Percentiles rank a stretch among this genome's conserved stretches.
phyloP scores from a whole-genome alignment of 1,140 invertebrate genomes.

The Dreissena polymorpha region DNA sequence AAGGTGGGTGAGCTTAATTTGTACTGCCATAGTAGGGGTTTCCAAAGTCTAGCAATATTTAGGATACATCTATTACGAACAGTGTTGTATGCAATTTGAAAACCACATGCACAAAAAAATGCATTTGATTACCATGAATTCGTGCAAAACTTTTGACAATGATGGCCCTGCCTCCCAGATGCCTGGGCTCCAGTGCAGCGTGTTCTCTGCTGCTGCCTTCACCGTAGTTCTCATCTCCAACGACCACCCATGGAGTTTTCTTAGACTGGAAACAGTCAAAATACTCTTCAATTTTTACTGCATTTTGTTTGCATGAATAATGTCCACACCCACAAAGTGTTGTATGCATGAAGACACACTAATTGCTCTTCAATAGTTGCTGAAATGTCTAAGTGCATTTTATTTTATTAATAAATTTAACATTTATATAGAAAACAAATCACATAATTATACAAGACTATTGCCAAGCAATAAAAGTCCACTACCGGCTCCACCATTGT shows the following conservation, averaged over 20 bases:
- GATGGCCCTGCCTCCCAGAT: constrained; percentile 94
- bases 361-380: too few species aligned
- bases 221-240: constrained; percentile 99
- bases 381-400: too few species aligned
- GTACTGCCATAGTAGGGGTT: not conserved
- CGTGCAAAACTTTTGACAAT: constrained; percentile 99
- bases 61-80: too few species aligned
- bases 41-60: not conserved
- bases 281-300: not conserved
- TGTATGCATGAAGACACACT: too few species aligned
- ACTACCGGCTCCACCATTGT: too few species aligned
- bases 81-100: too few species aligned
- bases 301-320: not conserved
- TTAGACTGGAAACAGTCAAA: constrained; percentile 73
- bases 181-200: constrained; percentile 96
- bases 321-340: too few species aligned
- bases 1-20: too few species aligned
- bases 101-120: not conserved
- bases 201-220: constrained; percentile 96
- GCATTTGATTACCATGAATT: constrained; percentile 89
- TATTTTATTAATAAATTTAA: too few species aligned
- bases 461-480: too few species aligned
- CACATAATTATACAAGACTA: too few species aligned
- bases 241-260: constrained; percentile 93
- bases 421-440: too few species aligned